Evolutionary conservation across 2,797 vertebrate genomes (phyloP).

Genomic region (Gambusia yucatana): DNA sequence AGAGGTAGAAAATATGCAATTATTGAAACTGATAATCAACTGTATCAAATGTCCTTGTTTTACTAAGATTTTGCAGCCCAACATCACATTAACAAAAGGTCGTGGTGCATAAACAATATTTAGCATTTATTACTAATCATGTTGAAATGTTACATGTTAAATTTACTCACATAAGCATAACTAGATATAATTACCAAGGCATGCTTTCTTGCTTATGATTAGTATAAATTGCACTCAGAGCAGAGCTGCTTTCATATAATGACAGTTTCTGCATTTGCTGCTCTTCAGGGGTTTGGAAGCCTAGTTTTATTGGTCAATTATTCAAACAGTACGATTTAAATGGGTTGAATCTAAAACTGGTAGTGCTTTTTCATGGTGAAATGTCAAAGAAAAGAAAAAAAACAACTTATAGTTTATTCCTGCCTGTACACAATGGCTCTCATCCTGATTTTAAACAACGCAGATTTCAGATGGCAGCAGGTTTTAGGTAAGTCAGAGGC

Average conservation of each 20-base stretch:
- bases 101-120: neutral
- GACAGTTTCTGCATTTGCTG: neutral
- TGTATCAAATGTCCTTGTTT: too few relatives aligned
- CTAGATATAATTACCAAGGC: neutral
- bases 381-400: neutral
- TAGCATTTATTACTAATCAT: neutral
- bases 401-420: neutral
- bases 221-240: neutral
- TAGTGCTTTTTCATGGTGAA: neutral
- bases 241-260: neutral
- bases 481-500: slow-evolving; percentile 3
- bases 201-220: neutral
- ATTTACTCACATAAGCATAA: neutral
- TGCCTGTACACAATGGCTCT: neutral
- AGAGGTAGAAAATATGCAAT: neutral
- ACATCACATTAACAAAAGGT: neutral
- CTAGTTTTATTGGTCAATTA: neutral
- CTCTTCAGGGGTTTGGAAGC: neutral
- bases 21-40: neutral
- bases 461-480: neutral
- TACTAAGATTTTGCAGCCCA: too few relatives aligned
- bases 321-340: too few relatives aligned
- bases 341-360: neutral
- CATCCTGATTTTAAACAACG: neutral
- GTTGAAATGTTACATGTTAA: neutral